Evolutionary conservation across 2,888 invertebrate species (phyloP), one percentile per base, ranked within the genome.

Genomic region (Netelia virgata): DNA sequence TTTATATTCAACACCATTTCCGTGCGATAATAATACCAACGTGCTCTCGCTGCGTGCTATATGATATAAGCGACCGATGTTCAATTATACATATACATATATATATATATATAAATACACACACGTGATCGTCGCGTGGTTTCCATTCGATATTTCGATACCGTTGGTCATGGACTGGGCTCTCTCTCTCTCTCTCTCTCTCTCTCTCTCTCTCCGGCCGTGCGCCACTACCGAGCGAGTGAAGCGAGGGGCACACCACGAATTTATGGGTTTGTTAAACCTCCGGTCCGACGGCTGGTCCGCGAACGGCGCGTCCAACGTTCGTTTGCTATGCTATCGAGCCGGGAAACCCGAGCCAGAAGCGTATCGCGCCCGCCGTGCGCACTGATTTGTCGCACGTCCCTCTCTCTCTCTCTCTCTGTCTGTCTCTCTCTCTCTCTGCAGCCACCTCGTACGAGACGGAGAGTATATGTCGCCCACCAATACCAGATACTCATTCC

Each of bases 181-280:
- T 55, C 53, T 43, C 23, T 50, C 14, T 11, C 59, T 53, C 50
- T 41, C 20, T 47, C 10, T 9, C 23, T 23, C 23, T 23, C 23
- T 23, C 23, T 47, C 2, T 47, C 1, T 11, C 1, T 47, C 10
- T 47, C 14, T 10, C 14, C 3, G 47, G 11, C 11, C 53, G 11
- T 36, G 61, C 53, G 14, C 20, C 57, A 75, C 28, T 28, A 28
- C 61, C 23, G 20, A 50, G 69, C 59, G 57, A 82, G 20, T 63
- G 63, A 73, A 68, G 80, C 20, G 64, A 64, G 87, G 86, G 87
- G 85, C 64, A 66, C 81, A 85, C 82, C 73, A 81, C 85, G 86
- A 87, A 88, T 88, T 87, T 88, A 88, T 88, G 87, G 87, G 87
- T 88, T 88, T 86, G 87, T 87, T 88, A 87, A 86, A 87, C 86